Percentiles rank a stretch among this genome's conserved stretches.
Evolutionary conservation across 2,888 invertebrate genomes (phyloP).

Genomic region (Phlogophora meticulosa): DNA sequence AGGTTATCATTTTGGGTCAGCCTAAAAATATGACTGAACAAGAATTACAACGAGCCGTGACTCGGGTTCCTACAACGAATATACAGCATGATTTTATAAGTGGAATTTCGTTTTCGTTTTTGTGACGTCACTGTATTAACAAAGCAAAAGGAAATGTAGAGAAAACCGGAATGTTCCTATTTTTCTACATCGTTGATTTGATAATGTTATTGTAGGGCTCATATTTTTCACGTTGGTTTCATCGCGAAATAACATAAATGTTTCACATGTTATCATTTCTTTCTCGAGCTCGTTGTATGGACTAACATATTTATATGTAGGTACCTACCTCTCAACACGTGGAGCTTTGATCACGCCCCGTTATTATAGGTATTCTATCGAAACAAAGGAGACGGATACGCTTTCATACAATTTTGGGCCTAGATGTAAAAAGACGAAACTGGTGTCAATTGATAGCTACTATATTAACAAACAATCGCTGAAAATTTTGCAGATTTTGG

Average conservation of each 20-base stretch:
- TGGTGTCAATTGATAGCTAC: too few species aligned
- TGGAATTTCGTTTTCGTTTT: slow-evolving; percentile 46
- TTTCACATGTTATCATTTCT: slow-evolving; percentile 2
- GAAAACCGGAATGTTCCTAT: slow-evolving; percentile 51
- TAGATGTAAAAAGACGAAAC: too few species aligned
- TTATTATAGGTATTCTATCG: not conserved
- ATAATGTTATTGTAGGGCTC: slow-evolving; percentile 28
- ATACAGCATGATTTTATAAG: slow-evolving; percentile 35
- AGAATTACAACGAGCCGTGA: slow-evolving; percentile 18
- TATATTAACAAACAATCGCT: too few species aligned
- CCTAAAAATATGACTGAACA: slow-evolving; percentile 29
- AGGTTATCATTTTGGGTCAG: slow-evolving; percentile 41
- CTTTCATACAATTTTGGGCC: too few species aligned
- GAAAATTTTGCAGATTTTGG: too few species aligned
- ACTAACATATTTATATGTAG: not conserved
- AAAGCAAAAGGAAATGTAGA: slow-evolving; percentile 44
- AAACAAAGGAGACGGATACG: too few species aligned
- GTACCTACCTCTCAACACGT: not conserved
- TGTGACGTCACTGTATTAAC: slow-evolving; percentile 44
- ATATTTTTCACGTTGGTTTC: slow-evolving; percentile 14
- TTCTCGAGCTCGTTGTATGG: not conserved
- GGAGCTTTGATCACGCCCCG: not conserved
- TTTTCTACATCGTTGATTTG: slow-evolving; percentile 45
- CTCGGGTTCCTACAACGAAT: slow-evolving; percentile 12
- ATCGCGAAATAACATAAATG: slow-evolving; percentile 11